These are phyloP conservation scores for Hyalella azteca DNA, from an alignment of 2,888 invertebrate genomes.

Conservation along the genomic window DNA sequence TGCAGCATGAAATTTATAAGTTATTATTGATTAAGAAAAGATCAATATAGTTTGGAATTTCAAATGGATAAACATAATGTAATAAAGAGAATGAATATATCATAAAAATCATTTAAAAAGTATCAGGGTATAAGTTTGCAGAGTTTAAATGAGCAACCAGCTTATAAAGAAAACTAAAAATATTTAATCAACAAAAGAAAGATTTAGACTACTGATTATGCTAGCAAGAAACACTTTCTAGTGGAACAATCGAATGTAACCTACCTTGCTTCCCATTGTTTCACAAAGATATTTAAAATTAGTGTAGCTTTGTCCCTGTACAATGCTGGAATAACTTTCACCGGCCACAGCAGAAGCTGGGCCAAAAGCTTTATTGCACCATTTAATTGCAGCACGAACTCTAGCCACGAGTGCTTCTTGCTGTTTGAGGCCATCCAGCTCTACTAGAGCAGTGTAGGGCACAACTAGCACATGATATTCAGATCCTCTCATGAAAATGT, in stretches of 20 bases:
- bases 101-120: too few relatives aligned
- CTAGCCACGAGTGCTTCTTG: background rate
- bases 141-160: too few relatives aligned
- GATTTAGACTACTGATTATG: too few relatives aligned
- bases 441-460: constrained; percentile 41
- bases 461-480: constrained; percentile 23
- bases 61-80: too few relatives aligned
- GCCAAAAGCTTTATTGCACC: background rate
- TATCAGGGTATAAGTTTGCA: too few relatives aligned
- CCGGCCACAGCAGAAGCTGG: background rate
- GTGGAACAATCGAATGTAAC: too few relatives aligned
- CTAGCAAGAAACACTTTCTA: too few relatives aligned
- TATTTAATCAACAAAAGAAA: too few relatives aligned
- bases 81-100: too few relatives aligned
- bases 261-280: background rate
- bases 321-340: background rate
- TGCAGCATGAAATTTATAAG: background rate
- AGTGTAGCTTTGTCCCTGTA: background rate
- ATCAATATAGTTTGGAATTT: too few relatives aligned
- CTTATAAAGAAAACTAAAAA: too few relatives aligned
- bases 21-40: too few relatives aligned
- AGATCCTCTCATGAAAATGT: background rate
- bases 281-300: constrained; percentile 1
- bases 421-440: constrained; percentile 46
- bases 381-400: background rate